Percentiles rank a stretch among this genome's conserved stretches.
phyloP scores from a whole-genome alignment of 2,888 invertebrate species.

The Metacarcinus magister region DNA sequence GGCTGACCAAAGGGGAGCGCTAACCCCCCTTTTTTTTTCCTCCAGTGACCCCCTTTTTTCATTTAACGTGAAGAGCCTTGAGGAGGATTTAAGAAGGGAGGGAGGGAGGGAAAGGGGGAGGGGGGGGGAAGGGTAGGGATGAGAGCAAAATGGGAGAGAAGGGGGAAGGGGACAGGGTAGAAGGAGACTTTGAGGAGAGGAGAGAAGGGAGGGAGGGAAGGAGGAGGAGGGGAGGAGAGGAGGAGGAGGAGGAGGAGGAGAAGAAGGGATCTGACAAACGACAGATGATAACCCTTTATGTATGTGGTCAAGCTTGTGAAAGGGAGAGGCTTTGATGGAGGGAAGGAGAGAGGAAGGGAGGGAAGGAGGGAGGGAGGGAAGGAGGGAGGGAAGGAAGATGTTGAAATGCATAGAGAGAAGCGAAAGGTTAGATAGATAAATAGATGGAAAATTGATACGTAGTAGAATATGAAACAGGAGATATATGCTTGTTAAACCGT shows the following conservation, averaged over 20 bases:
- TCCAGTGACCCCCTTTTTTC: background rate
- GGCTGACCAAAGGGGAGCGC: slow-evolving; percentile 33
- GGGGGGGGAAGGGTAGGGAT: background rate
- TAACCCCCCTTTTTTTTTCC: background rate
- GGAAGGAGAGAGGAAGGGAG: background rate
- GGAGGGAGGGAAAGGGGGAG: background rate
- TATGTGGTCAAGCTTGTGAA: slow-evolving; percentile 41
- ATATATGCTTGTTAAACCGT: background rate
- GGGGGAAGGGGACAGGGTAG: background rate
- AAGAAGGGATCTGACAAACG: background rate
- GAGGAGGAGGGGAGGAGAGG: background rate
- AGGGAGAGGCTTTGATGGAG: slow-evolving; percentile 32
- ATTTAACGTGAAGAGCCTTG: background rate
- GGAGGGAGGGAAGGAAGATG: background rate
- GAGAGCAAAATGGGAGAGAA: background rate
- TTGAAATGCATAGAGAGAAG: slow-evolving; percentile 31
- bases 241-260: background rate
- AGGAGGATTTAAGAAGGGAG: slow-evolving; percentile 29
- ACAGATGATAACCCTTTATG: slow-evolving; percentile 45
- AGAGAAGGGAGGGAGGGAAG: background rate
- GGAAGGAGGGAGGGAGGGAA: background rate
- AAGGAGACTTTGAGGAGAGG: background rate
- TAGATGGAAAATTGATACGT: background rate
- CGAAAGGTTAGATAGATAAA: background rate
- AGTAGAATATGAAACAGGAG: background rate